phyloP scores from a whole-genome alignment of 2,888 invertebrate genomes.

The Trichacis sp. region DNA sequence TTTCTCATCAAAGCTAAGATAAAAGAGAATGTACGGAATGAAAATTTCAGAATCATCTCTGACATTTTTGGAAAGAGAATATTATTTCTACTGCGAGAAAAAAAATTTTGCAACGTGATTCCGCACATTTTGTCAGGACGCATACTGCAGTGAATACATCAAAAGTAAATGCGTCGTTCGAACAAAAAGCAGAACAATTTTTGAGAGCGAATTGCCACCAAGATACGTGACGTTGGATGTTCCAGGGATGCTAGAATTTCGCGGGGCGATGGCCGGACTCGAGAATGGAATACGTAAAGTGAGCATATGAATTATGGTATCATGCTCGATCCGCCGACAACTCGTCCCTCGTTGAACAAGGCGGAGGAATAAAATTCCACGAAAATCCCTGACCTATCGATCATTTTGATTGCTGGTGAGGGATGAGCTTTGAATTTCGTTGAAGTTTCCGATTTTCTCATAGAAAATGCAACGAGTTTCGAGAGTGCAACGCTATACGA shows the following conservation, averaged over 20 bases:
- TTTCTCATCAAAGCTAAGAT: no score
- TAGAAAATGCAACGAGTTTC: no score
- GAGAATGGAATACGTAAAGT: constrained; percentile 32
- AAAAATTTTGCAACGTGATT: constrained; percentile 15
- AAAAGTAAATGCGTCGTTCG: constrained; percentile 17
- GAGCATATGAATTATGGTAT: constrained; percentile 26
- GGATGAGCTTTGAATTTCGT: not conserved
- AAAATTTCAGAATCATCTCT: not conserved
- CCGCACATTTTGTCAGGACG: not conserved
- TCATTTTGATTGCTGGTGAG: constrained; percentile 12
- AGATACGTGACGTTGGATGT: constrained; percentile 31
- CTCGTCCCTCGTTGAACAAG: constrained; percentile 9
- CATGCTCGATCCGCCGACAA: constrained; percentile 19
- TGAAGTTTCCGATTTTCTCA: no score
- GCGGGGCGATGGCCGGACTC: constrained; percentile 22
- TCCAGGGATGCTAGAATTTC: constrained; percentile 26
- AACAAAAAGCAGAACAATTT: constrained; percentile 26
- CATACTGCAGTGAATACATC: constrained; percentile 17
- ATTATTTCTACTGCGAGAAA: no score
- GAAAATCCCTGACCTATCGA: constrained; percentile 18
- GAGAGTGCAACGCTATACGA: no score
- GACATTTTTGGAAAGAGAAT: no score
- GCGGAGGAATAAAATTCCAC: constrained; percentile 20
- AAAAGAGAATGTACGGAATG: no score
- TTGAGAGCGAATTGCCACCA: constrained; percentile 24